These are phyloP conservation scores for Acanthiza pusilla DNA, from an alignment of 2,797 vertebrate species.

Conservation along the genomic window DNA sequence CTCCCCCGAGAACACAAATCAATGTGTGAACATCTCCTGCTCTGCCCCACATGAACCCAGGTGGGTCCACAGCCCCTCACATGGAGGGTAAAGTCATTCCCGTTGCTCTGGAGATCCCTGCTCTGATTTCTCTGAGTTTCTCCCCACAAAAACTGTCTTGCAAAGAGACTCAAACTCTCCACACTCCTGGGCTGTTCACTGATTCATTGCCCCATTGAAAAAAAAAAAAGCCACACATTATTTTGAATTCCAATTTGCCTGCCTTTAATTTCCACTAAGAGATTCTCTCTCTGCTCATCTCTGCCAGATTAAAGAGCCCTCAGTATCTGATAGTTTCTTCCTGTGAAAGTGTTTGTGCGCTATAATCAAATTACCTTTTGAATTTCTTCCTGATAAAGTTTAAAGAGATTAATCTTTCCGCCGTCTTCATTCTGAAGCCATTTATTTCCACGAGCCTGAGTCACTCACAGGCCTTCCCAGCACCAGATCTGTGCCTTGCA, in stretches of 20 bases:
- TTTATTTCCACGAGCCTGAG: neutral
- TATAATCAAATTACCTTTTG: slow-evolving; percentile 17
- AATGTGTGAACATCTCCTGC: accelerated
- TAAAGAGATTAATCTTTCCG: neutral
- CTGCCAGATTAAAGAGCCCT: slow-evolving; percentile 18
- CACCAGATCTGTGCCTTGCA: neutral
- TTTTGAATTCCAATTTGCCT: neutral
- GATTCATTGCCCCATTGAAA: neutral
- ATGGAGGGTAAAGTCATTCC: neutral
- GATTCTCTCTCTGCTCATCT: neutral
- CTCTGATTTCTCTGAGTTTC: neutral
- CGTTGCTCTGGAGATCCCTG: neutral
- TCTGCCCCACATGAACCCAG: neutral
- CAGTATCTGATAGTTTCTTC: slow-evolving; percentile 4
- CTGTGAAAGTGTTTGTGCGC: slow-evolving; percentile 5
- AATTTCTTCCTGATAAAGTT: slow-evolving; percentile 7
- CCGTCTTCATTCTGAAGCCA: neutral
- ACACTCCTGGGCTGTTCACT: neutral
- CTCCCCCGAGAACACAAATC: neutral
- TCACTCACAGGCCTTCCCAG: neutral
- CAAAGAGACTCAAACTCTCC: neutral
- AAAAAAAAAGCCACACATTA: neutral
- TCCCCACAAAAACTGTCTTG: neutral
- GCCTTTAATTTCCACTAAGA: slow-evolving; percentile 6
- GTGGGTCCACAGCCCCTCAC: neutral